A percentile compares a stretch with the other conserved stretches of the same genome.
Conservation (phyloP, 2,888 invertebrate genomes). For the Phaedon cochleariae region DNA sequence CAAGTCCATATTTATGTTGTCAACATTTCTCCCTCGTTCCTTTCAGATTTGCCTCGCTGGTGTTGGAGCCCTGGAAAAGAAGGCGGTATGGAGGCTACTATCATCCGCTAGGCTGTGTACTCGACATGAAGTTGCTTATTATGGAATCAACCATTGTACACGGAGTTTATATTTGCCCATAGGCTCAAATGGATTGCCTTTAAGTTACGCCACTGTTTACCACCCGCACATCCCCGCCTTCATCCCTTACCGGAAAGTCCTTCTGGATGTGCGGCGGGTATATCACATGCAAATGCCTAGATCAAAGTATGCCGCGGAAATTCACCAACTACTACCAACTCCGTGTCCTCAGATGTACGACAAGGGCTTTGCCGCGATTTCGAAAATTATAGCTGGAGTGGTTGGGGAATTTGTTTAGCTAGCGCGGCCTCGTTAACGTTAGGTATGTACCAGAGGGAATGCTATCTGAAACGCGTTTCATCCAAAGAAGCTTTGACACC, state of each 20-base stretch:
- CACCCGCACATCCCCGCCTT: constrained; percentile 31
- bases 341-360: constrained; percentile 33
- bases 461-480: too few relatives aligned
- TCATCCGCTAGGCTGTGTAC: too few relatives aligned
- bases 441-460: too few relatives aligned
- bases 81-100: too few relatives aligned
- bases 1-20: too few relatives aligned
- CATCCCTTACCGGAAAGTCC: constrained; percentile 36
- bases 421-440: not conserved
- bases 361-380: constrained; percentile 35
- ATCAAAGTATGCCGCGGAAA: constrained; percentile 50
- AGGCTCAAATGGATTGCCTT: not conserved
- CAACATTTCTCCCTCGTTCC: too few relatives aligned
- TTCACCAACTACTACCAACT: constrained; percentile 43
- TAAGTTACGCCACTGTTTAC: constrained; percentile 11
- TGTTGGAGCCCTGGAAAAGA: too few relatives aligned
- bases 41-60: too few relatives aligned
- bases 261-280: constrained; percentile 39
- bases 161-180: too few relatives aligned
- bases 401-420: constrained; percentile 27
- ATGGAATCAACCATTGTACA: too few relatives aligned
- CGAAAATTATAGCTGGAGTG: constrained; percentile 35
- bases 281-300: constrained; percentile 55
- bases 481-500: too few relatives aligned
- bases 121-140: too few relatives aligned